Conservation (phyloP, 2,888 invertebrate genomes). For the Drosophila buzzatii region DNA sequence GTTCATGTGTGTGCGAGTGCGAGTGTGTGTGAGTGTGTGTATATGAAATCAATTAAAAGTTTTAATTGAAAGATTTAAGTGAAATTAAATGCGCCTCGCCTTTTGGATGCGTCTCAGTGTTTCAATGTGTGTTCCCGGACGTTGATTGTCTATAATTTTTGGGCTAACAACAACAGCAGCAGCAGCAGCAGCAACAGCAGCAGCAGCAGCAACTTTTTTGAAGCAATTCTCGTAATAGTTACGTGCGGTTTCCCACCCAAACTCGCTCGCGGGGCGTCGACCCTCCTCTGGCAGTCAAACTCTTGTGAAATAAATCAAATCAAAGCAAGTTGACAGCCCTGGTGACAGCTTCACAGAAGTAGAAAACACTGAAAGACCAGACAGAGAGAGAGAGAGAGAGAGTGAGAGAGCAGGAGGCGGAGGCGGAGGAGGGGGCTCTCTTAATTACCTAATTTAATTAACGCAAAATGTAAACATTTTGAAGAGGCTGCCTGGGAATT, state of each 20-base stretch:
- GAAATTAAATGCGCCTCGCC: conserved; percentile 56
- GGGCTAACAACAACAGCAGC: conserved; percentile 10
- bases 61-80: conserved; percentile 78
- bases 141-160: conserved; percentile 45
- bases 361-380: neutral
- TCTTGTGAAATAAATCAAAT: conserved; percentile 48
- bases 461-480: conserved; percentile 60
- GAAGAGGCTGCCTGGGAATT: conserved; percentile 20
- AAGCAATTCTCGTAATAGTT: conserved; percentile 34
- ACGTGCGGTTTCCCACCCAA: conserved; percentile 28
- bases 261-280: neutral
- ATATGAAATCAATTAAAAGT: conserved; percentile 74
- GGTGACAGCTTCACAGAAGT: conserved; percentile 18
- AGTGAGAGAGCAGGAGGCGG: neutral
- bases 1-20: conserved; percentile 3
- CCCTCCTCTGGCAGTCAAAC: neutral
- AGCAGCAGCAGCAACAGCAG: conserved; percentile 9
- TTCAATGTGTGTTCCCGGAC: conserved; percentile 6
- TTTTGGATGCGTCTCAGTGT: conserved; percentile 22
- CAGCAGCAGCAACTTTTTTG: conserved; percentile 9
- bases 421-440: neutral
- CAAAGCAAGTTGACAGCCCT: conserved; percentile 53
- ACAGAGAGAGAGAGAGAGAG: neutral
- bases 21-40: conserved; percentile 26
- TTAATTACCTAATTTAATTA: conserved; percentile 69